A percentile compares a stretch with the other conserved stretches of the same genome.
These are phyloP conservation scores for Limnephilus rhombicus DNA, from an alignment of 2,888 invertebrate species.

Conservation along the genomic window DNA sequence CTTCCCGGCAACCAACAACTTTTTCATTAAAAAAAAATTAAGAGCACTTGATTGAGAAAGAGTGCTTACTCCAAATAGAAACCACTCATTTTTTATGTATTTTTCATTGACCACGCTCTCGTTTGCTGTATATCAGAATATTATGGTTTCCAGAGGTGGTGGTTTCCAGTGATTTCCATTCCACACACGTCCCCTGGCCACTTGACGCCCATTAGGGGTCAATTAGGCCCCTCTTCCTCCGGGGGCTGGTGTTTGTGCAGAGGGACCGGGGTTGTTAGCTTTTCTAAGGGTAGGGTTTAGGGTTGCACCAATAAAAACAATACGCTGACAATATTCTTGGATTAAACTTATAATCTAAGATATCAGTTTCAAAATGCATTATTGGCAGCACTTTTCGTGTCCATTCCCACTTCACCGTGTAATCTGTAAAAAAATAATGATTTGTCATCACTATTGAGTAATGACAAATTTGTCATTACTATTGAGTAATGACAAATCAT, in stretches of 20 bases:
- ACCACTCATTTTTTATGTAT: not conserved
- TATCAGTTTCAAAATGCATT: too few relatives aligned
- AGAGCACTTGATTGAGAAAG: not conserved
- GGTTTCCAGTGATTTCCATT: slow-evolving; percentile 19
- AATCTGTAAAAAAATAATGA: too few relatives aligned
- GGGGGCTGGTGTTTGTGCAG: not conserved
- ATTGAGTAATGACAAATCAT: too few relatives aligned
- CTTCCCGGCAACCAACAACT: not conserved
- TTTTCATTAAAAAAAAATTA: not conserved
- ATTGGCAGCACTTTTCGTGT: too few relatives aligned
- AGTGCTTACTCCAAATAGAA: not conserved
- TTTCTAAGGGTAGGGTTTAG: not conserved
- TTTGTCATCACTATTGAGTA: too few relatives aligned
- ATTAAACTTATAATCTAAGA: not conserved
- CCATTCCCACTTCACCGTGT: too few relatives aligned
- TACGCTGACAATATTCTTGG: not conserved
- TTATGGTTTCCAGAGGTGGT: not conserved
- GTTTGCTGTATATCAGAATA: not conserved
- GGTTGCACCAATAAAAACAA: not conserved
- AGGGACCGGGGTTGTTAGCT: not conserved
- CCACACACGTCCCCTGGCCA: slow-evolving; percentile 51
- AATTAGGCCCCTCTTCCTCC: slow-evolving; percentile 53
- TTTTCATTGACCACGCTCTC: not conserved
- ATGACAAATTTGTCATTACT: too few relatives aligned
- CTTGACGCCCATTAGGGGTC: slow-evolving; percentile 62